These are phyloP conservation scores for Recurvirostra avosetta DNA, from an alignment of 2,113 vertebrate species.

Conservation along the genomic window DNA sequence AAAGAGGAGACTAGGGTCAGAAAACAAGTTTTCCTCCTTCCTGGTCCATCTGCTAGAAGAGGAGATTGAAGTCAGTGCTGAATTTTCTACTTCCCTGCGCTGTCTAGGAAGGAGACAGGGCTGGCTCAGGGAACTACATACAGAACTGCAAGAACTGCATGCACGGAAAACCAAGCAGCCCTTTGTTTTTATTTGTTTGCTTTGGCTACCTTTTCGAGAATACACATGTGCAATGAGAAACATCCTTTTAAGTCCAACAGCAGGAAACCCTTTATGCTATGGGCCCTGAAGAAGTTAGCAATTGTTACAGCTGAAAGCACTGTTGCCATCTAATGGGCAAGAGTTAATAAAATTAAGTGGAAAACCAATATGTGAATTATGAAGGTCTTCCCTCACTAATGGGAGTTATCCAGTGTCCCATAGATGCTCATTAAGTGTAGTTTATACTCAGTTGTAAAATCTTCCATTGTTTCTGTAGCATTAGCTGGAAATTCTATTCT, in stretches of 20 bases:
- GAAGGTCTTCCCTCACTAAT: neutral
- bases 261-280: neutral
- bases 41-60: neutral
- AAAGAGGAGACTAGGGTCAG: neutral
- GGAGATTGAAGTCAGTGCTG: neutral
- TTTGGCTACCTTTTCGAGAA: neutral
- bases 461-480: neutral
- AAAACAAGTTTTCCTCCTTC: neutral
- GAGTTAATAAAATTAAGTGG: constrained; percentile 23
- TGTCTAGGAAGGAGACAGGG: neutral
- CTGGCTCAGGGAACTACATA: neutral
- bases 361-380: constrained; percentile 7
- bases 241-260: neutral
- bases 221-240: neutral
- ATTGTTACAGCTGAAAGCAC: neutral
- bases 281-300: neutral
- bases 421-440: constrained; percentile 15
- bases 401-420: neutral
- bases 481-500: neutral
- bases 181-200: neutral
- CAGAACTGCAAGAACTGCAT: neutral
- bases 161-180: neutral
- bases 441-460: neutral
- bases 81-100: neutral
- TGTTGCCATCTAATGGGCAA: neutral